A percentile compares a stretch with the other conserved stretches of the same genome.
Conservation (phyloP, 2,888 invertebrate genomes). For the Drosophila affinis region DNA sequence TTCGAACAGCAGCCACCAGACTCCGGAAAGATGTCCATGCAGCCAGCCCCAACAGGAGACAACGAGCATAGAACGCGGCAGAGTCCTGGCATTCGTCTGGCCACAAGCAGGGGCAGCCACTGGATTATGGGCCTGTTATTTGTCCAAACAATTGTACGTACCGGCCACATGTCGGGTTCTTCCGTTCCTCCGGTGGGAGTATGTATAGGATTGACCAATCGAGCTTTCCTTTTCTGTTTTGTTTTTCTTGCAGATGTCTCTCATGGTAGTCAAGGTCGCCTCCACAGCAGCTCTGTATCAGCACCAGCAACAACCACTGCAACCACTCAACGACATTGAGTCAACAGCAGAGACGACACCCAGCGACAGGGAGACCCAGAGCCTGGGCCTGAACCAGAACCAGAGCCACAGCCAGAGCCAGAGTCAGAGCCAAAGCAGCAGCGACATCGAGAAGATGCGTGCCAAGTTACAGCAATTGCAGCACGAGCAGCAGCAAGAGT, state of each 20-base stretch:
- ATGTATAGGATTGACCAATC: slow-evolving; percentile 4
- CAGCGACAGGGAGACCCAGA: slow-evolving; percentile 7
- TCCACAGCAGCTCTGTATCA: slow-evolving; percentile 78
- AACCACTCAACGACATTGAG: slow-evolving; percentile 55
- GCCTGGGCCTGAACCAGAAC: not conserved
- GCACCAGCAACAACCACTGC: slow-evolving; percentile 61
- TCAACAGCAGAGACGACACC: slow-evolving; percentile 33
- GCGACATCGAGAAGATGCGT: slow-evolving; percentile 79
- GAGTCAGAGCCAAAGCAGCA: slow-evolving; percentile 57
- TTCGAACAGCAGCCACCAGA: slow-evolving; percentile 36
- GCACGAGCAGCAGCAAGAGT: slow-evolving; percentile 72
- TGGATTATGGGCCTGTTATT: slow-evolving; percentile 79
- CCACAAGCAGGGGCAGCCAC: slow-evolving; percentile 39
- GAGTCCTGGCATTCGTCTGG: slow-evolving; percentile 42
- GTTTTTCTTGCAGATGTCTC: slow-evolving; percentile 73
- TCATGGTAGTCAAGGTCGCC: slow-evolving; percentile 82
- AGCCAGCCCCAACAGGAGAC: slow-evolving; percentile 36
- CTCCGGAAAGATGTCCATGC: slow-evolving; percentile 68
- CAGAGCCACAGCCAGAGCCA: slow-evolving; percentile 4
- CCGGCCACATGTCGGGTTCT: not conserved
- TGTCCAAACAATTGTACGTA: slow-evolving; percentile 78
- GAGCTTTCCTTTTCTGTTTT: not conserved
- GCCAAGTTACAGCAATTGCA: slow-evolving; percentile 78
- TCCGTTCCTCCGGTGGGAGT: not conserved
- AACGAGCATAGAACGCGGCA: slow-evolving; percentile 35